A percentile compares a stretch with the other conserved stretches of the same genome.
Evolutionary conservation across 2,113 vertebrate species (phyloP).

Genomic region (Stercorarius parasiticus): DNA sequence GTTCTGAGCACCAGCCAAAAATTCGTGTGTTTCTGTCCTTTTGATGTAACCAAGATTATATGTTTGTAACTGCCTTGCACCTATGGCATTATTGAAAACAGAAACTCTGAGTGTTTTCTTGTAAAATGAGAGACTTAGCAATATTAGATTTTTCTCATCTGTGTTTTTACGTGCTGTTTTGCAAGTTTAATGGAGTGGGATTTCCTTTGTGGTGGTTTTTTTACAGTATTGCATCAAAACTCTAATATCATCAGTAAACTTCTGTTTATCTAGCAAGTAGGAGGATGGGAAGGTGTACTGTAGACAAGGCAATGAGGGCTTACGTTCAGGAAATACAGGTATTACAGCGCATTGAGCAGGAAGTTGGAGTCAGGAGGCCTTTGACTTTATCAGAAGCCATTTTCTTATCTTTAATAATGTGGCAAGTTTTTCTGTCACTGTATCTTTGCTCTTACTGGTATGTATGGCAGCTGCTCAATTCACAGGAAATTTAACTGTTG

Average conservation of each 20-base stretch:
- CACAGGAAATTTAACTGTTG: neutral
- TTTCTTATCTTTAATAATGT: neutral
- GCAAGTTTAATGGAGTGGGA: neutral
- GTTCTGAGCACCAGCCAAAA: neutral
- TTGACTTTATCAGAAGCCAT: neutral
- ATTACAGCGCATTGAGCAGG: neutral
- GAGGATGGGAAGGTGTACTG: neutral
- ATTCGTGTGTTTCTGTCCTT: neutral
- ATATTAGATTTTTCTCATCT: neutral
- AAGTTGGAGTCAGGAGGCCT: neutral
- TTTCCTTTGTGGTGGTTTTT: neutral
- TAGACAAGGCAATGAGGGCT: neutral
- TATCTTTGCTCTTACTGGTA: neutral
- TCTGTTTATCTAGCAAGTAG: neutral
- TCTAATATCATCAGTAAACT: neutral
- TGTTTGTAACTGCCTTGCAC: neutral
- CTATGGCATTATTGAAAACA: neutral
- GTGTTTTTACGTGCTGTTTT: neutral
- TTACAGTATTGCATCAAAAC: neutral
- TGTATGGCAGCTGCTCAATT: neutral
- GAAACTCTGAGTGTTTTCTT: neutral
- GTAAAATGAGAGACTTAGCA: neutral
- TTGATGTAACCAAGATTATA: neutral
- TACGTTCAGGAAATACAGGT: neutral
- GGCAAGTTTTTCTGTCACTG: accelerated